Conservation (phyloP, 2,797 vertebrate genomes). For the Lacerta agilis region DNA sequence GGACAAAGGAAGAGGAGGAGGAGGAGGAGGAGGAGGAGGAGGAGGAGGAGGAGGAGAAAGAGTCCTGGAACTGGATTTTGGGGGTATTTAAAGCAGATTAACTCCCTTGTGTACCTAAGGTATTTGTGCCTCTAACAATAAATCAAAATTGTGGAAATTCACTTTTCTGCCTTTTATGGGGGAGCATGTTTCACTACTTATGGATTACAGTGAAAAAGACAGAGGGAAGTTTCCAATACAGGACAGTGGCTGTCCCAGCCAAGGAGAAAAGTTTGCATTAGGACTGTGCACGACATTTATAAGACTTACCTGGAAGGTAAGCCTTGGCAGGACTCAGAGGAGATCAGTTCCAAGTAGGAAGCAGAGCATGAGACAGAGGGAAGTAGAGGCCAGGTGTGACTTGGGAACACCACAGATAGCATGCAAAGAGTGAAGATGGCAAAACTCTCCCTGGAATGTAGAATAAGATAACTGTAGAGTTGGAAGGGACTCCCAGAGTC, state of each 20-base stretch:
- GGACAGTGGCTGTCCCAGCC: too few relatives aligned
- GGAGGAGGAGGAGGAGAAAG: slow-evolving; percentile 32
- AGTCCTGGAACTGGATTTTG: slow-evolving; percentile 40
- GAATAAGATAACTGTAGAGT: too few relatives aligned
- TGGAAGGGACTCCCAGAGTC: too few relatives aligned
- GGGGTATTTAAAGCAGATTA: slow-evolving; percentile 5
- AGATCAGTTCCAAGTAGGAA: not conserved
- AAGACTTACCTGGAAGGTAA: not conserved
- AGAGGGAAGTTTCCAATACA: not conserved
- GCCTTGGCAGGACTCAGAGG: not conserved
- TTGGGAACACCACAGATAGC: not conserved
- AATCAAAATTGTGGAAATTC: not conserved
- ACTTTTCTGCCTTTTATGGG: not conserved
- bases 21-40: slow-evolving; percentile 11
- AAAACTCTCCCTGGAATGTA: not conserved
- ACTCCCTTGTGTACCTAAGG: accelerated
- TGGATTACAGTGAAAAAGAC: not conserved
- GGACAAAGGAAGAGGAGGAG: slow-evolving; percentile 1
- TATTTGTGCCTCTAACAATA: not conserved
- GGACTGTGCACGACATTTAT: not conserved
- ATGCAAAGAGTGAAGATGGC: not conserved
- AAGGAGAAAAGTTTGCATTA: not conserved
- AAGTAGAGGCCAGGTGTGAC: not conserved
- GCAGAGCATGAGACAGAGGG: not conserved
- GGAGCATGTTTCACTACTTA: not conserved